Base-by-base conservation (phyloP, 1,140 invertebrate species). In the Drosophila pruinosa region DNA sequence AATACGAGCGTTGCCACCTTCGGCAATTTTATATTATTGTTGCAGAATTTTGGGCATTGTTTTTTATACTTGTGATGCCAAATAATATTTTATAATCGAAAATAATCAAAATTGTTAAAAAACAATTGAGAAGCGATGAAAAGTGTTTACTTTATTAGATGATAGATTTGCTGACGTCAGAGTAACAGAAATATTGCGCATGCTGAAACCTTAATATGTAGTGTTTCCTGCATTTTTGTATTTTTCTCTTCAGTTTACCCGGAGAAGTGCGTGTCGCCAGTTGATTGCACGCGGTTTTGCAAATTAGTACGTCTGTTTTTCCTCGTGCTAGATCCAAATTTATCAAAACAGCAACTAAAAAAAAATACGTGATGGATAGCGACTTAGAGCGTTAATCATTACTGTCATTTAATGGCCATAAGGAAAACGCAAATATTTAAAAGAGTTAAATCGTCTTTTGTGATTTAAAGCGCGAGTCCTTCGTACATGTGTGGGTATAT, bases 281-380 rank as follows among this genome's bases (percentile, higher is more conserved):
- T 78, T 65, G 54, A 21, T 12, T 31, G 56, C 54, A 26, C 62
- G 52, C 54, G 47, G 7, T 48, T 64, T 41, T 50, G 38, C 57
- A 28, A 61, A 38, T 73, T 36, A 22, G 38, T 38, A n/a, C 31
- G 28, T 62, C 63, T 74, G 50, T 63, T 82, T 82, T 59, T 52
- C 61, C 57, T 70, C 81, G 77, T 65, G 75, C 65, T 74, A 77
- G 53, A 80, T 67, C 43, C 76, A 68, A 64, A 17, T 21, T 41
- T 15, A 62, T 14, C 34, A 43, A 63, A 57, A 39, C 47, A 43
- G 34, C 36, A 34, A 17, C 34, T n/a, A 17, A 62, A 41, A 41
- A 54, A 62, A 38, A 48, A 38, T 6, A 31, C 22, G 15, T 36
- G 15, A 28, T 58, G 17, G 2, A 5, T 17, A 21, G 52, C 22